Evolutionary conservation across 2,113 vertebrate genomes (phyloP).

Genomic region (Leptobrachium ailaonicum): DNA sequence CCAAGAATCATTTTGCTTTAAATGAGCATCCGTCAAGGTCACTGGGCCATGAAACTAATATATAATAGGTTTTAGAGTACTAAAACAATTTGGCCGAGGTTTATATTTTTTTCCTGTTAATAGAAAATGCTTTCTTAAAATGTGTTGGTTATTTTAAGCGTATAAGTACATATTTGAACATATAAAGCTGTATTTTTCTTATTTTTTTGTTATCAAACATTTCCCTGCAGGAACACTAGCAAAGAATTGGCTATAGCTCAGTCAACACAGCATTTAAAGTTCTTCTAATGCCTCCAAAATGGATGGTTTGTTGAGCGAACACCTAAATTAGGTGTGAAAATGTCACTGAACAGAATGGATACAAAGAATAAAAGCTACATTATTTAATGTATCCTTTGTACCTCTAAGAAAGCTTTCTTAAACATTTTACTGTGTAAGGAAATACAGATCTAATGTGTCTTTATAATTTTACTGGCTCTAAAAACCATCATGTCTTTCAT

Average conservation of each 20-base stretch:
- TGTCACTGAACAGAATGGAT: too few species aligned
- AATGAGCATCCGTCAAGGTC: not conserved
- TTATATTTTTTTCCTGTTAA: not conserved
- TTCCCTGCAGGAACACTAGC: too few species aligned
- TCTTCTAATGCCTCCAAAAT: not conserved
- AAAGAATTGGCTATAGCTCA: not conserved
- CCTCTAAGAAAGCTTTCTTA: too few species aligned
- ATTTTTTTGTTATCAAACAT: too few species aligned
- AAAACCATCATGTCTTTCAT: too few species aligned
- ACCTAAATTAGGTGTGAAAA: not conserved
- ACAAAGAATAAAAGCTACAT: too few species aligned
- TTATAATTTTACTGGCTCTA: too few species aligned
- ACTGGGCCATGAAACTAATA: slow-evolving; percentile 3
- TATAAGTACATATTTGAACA: not conserved
- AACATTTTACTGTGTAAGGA: too few species aligned
- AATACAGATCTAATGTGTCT: too few species aligned
- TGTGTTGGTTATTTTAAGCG: not conserved
- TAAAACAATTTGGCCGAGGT: not conserved
- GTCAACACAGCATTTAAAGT: not conserved
- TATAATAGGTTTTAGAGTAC: not conserved
- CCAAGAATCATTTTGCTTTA: not conserved
- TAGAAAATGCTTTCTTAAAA: not conserved
- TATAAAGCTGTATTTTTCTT: not conserved
- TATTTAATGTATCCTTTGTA: too few species aligned
- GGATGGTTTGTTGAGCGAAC: not conserved